Evolutionary conservation across 1,140 invertebrate genomes (phyloP).

Genomic region (Halictus rubicundus): DNA sequence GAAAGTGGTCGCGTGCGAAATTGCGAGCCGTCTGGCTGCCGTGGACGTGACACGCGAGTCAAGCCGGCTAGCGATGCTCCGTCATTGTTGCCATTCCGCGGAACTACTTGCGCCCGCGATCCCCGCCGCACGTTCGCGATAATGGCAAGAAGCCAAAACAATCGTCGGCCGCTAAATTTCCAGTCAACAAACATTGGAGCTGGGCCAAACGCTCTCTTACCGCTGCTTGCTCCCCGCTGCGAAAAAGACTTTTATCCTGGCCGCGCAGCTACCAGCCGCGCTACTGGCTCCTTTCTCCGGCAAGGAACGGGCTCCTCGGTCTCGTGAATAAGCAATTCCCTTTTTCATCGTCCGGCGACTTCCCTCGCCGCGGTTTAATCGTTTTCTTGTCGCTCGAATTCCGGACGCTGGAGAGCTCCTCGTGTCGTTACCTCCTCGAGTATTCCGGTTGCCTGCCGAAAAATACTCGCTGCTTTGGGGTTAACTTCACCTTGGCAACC

Average conservation of each 20-base stretch:
- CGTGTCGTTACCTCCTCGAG: no score
- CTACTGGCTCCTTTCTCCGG: constrained; percentile 23
- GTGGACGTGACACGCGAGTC: background rate
- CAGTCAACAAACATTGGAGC: constrained; percentile 76
- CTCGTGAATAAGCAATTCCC: constrained; percentile 38
- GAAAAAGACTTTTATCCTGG: constrained; percentile 56
- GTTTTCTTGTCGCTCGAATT: background rate
- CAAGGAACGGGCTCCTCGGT: background rate
- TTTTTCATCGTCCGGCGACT: constrained; percentile 18
- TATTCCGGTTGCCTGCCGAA: no score
- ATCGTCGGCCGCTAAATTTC: constrained; percentile 76
- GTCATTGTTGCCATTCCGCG: background rate
- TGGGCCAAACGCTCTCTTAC: constrained; percentile 62
- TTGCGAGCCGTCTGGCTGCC: background rate
- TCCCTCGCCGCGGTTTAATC: background rate
- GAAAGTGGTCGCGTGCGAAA: constrained; percentile 4
- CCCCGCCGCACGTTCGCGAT: constrained; percentile 64
- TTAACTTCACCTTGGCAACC: no score
- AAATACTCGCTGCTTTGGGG: no score
- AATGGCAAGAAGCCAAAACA: constrained; percentile 77
- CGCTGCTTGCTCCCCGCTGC: constrained; percentile 39
- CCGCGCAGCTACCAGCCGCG: constrained; percentile 6
- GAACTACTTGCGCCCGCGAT: constrained; percentile 1
- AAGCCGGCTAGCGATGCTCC: constrained; percentile 6
- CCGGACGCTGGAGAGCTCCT: background rate